Base-by-base conservation (phyloP, 1,140 invertebrate genomes). In the Oscheius sp. region DNA sequence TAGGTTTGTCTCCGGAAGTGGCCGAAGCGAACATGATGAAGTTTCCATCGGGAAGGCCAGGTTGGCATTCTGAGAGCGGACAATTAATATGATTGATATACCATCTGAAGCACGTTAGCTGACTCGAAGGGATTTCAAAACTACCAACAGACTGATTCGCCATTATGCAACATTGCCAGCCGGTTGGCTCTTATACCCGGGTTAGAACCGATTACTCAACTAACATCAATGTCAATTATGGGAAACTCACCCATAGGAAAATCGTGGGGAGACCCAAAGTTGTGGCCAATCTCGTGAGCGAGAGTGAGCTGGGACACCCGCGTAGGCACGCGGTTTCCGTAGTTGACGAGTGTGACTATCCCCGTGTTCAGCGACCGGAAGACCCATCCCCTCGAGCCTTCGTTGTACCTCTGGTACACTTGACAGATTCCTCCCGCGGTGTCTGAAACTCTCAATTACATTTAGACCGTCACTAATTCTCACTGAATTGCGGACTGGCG, bases 291-390 rank as follows among this genome's bases (percentile, higher is more conserved):
- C 87, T 99, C 96, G 85, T 99, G 96, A 7, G 96, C 97, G 68
- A 99, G 87, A 7, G 96, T 99, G 15, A 99, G 86, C 83, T 98
- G 95, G 3, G 94, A 97, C 20, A 99, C 96, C 86, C 95, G 95
- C 0, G 92, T 93, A 69, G 92, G 95, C 23, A 99, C 95, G 58
- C 93, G 87, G 83, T 92, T 94, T 81, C 97, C 96, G 87, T 99
- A 99, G 87, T 99, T 99, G 15, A 99, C 92, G 85, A 99, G 94
- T 1, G 97, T 99, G 45, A 99, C 96, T 76, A 99, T 98, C 45
- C 97, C 97, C 0, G 96, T 99, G 87, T 99, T 99, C 0, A 99
- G 88, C 38, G 93, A 96, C 93, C 74, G 92, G 92, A 84, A 95
- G 91, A 86, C 95, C 87, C 93, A 90, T 13, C 94, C 93, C 26